Conservation (phyloP, 1,140 invertebrate genomes). For the Heterodera schachtii region DNA sequence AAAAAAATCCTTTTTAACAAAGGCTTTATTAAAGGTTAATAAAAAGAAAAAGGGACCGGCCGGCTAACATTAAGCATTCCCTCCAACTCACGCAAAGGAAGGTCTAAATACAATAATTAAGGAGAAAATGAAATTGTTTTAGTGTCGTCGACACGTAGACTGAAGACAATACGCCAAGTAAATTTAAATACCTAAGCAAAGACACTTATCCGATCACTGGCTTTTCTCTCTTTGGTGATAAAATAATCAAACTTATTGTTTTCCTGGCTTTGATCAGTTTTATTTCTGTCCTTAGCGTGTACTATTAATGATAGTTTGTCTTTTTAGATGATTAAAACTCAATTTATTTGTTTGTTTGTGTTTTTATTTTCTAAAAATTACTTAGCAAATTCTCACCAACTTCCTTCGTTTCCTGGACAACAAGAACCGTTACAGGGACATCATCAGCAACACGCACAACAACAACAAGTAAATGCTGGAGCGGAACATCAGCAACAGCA, state of each 20-base stretch:
- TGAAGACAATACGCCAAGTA: neutral
- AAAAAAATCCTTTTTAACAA: neutral
- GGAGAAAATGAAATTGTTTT: neutral
- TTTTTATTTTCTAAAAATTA: neutral
- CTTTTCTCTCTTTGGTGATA: too few relatives aligned
- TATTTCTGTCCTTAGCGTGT: too few relatives aligned
- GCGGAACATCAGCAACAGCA: slow-evolving; percentile 43
- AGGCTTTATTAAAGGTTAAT: too few relatives aligned
- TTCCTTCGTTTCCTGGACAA: slow-evolving; percentile 43
- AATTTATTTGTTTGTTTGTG: neutral
- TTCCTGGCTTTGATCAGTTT: too few relatives aligned
- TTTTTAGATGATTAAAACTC: neutral
- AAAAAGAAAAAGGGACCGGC: too few relatives aligned
- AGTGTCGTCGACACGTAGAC: neutral
- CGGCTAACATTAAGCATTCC: too few relatives aligned
- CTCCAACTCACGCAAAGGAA: too few relatives aligned
- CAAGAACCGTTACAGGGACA: slow-evolving; percentile 31
- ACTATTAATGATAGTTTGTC: too few relatives aligned
- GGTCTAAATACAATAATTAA: too few relatives aligned
- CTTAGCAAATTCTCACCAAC: slow-evolving; percentile 29
- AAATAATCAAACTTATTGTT: too few relatives aligned
- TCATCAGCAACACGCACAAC: slow-evolving; percentile 36
- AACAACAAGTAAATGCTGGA: slow-evolving; percentile 40
- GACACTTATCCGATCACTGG: too few relatives aligned
- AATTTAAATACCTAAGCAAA: too few relatives aligned